A percentile compares a stretch with the other conserved stretches of the same genome.
Evolutionary conservation across 1,140 invertebrate genomes (phyloP).

Genomic region (Bicyclus anynana): DNA sequence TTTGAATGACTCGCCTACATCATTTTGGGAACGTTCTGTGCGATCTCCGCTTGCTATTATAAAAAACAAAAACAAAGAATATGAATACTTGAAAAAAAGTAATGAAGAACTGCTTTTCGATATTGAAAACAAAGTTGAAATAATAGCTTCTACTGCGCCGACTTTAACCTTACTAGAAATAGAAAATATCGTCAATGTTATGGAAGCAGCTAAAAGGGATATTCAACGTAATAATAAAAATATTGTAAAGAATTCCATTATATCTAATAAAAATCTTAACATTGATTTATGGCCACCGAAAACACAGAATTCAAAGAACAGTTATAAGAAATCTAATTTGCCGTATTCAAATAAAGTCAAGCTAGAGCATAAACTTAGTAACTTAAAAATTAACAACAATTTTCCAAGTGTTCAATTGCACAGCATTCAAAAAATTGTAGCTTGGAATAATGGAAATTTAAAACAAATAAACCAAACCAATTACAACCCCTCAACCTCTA

Average conservation of each 20-base stretch:
- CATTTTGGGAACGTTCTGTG: constrained; percentile 62
- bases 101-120: constrained; percentile 55
- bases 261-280: constrained; percentile 35
- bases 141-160: constrained; percentile 31
- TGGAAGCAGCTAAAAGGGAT: constrained; percentile 34
- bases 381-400: neutral
- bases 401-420: constrained; percentile 9
- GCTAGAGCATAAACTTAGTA: neutral
- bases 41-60: constrained; percentile 45
- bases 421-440: constrained; percentile 9
- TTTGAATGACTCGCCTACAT: constrained; percentile 41
- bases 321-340: constrained; percentile 4
- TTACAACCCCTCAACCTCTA: neutral
- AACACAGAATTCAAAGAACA: constrained; percentile 10
- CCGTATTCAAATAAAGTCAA: constrained; percentile 1
- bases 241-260: constrained; percentile 13
- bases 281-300: constrained; percentile 46
- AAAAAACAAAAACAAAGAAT: constrained; percentile 30
- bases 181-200: constrained; percentile 55
- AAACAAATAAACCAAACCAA: neutral
- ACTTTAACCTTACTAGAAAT: constrained; percentile 51
- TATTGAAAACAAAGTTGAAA: constrained; percentile 54
- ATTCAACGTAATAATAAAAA: constrained; percentile 14
- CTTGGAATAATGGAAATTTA: neutral
- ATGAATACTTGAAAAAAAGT: constrained; percentile 37